Percentiles rank a stretch among this genome's conserved stretches.
Conservation (phyloP, 2,888 invertebrate species). For the Amphipyra tragopoginis region DNA sequence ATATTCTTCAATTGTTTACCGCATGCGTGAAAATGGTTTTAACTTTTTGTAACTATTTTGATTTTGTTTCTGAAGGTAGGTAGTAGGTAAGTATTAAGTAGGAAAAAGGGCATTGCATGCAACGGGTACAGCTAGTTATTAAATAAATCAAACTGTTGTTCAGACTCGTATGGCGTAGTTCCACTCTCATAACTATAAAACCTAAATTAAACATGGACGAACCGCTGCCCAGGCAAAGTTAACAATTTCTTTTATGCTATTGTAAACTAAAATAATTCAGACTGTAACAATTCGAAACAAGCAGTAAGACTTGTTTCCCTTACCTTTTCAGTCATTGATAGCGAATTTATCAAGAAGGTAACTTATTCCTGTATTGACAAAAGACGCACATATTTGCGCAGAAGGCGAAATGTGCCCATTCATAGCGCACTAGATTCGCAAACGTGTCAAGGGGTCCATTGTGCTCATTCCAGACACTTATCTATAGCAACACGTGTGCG, state of each 20-base stretch:
- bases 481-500: conserved; percentile 40
- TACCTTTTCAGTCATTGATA: conserved; percentile 8
- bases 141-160: too few species aligned
- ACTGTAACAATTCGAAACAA: neutral
- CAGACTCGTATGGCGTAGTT: too few species aligned
- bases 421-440: conserved; percentile 25
- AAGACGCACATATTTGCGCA: conserved; percentile 19
- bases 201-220: too few species aligned
- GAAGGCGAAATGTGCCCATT: conserved; percentile 19
- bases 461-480: conserved; percentile 29
- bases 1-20: too few species aligned
- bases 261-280: neutral
- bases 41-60: too few species aligned
- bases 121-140: too few species aligned
- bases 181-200: too few species aligned
- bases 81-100: too few species aligned
- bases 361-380: conserved; percentile 25
- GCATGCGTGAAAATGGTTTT: too few species aligned
- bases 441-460: conserved; percentile 35
- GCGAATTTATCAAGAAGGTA: conserved; percentile 3
- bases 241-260: neutral
- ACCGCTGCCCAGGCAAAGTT: neutral
- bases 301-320: conserved; percentile 11
- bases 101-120: too few species aligned
- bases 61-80: too few species aligned